Conservation (phyloP, 2,888 invertebrate species). For the Xanthorhoe designata region DNA sequence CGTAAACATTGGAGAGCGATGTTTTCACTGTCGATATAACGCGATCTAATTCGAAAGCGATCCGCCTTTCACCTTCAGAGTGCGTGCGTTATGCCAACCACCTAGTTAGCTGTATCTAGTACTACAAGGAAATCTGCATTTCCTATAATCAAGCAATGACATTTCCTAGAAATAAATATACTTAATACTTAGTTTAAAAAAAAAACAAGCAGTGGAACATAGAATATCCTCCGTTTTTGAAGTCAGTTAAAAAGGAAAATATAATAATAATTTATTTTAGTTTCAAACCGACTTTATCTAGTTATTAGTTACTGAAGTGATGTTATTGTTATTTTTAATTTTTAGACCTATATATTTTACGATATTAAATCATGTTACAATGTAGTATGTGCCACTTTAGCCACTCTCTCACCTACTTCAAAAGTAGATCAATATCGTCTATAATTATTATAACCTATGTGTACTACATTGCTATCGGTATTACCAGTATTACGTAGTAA, state of each 20-base stretch:
- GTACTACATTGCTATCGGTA: conserved; percentile 14
- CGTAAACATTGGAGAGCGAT: conserved; percentile 54
- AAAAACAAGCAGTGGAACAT: too few relatives aligned
- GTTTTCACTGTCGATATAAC: conserved; percentile 77
- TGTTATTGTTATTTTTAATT: not conserved
- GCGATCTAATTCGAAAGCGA: conserved; percentile 84
- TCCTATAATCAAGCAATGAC: not conserved
- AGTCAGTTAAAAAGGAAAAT: too few relatives aligned
- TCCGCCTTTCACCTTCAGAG: conserved; percentile 83
- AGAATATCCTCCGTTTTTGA: too few relatives aligned
- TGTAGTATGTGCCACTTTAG: not conserved
- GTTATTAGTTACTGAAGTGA: too few relatives aligned
- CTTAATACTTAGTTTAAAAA: too few relatives aligned
- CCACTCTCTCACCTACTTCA: conserved; percentile 1
- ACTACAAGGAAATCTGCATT: not conserved
- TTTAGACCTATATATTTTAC: not conserved
- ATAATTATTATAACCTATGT: conserved; percentile 31
- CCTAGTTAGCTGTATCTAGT: conserved; percentile 27
- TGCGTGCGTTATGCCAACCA: conserved; percentile 58
- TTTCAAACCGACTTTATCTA: too few relatives aligned
- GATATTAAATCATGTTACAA: not conserved
- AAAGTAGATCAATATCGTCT: conserved; percentile 31
- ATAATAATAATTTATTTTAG: too few relatives aligned
- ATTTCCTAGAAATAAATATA: too few relatives aligned
- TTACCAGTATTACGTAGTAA: not conserved